Evolutionary conservation across 2,888 invertebrate genomes (phyloP).

Genomic region (Pseudolycoriella hygida): DNA sequence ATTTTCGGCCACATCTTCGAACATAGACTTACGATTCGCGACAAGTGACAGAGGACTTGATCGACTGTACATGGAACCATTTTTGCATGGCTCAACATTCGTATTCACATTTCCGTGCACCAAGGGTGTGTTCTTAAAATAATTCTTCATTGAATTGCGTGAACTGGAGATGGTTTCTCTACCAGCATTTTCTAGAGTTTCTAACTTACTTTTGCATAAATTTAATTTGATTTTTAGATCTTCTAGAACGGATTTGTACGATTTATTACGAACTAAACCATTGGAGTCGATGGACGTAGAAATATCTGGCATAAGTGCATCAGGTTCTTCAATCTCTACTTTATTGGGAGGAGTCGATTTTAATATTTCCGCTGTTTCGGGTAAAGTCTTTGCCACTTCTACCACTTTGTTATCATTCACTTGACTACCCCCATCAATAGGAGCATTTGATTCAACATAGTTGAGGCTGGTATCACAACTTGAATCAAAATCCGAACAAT

Average conservation of each 20-base stretch:
- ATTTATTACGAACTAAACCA: conserved; percentile 10
- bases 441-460: conserved; percentile 22
- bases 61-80: not conserved
- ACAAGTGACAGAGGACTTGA: not conserved
- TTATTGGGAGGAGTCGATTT: not conserved
- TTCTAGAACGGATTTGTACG: conserved; percentile 22
- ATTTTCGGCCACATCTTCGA: not conserved
- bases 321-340: not conserved
- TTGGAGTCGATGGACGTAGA: not conserved
- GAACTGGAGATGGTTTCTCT: conserved; percentile 22
- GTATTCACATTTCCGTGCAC: not conserved
- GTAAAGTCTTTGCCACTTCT: not conserved
- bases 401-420: not conserved
- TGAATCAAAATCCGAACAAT: conserved; percentile 28
- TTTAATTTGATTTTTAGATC: conserved; percentile 25
- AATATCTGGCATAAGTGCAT: not conserved
- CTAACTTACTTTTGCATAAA: conserved; percentile 25
- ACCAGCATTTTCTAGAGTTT: conserved; percentile 23
- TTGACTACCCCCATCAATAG: not conserved
- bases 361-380: not conserved
- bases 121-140: conserved; percentile 16
- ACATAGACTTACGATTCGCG: not conserved
- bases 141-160: conserved; percentile 23
- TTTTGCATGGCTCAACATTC: not conserved
- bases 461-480: conserved; percentile 29